A percentile compares a stretch with the other conserved stretches of the same genome.
Conservation (phyloP, 1,140 invertebrate species). For the Leptinotarsa texana region DNA sequence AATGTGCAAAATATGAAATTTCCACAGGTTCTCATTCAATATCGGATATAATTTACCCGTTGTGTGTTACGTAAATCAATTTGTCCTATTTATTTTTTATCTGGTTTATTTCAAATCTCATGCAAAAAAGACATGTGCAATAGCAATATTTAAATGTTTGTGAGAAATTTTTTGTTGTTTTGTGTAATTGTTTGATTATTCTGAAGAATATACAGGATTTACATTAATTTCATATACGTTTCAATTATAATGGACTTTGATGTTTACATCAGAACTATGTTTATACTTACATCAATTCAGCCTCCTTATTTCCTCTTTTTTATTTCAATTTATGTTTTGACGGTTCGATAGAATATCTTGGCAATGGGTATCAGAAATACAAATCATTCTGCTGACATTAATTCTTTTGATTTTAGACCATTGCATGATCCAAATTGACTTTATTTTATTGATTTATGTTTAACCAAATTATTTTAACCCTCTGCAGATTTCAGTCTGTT, state of each 20-base stretch:
- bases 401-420: no score
- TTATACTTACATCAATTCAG: no score
- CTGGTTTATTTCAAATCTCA: neutral
- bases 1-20: no score
- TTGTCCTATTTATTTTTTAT: neutral
- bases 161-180: neutral
- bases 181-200: neutral
- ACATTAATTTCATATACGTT: neutral
- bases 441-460: neutral
- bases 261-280: no score
- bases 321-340: no score
- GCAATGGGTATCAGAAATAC: no score
- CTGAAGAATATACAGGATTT: neutral
- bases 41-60: neutral
- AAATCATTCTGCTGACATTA: no score
- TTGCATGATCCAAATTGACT: neutral
- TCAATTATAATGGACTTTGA: no score
- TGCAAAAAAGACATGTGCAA: slow-evolving; percentile 8
- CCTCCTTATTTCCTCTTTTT: no score
- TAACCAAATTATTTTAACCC: neutral
- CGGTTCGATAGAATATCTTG: no score
- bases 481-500: neutral
- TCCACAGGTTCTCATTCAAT: neutral
- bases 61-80: neutral
- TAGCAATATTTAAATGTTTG: neutral